phyloP scores from a whole-genome alignment of 2,113 vertebrate genomes.

The Puffinus mauretanicus region DNA sequence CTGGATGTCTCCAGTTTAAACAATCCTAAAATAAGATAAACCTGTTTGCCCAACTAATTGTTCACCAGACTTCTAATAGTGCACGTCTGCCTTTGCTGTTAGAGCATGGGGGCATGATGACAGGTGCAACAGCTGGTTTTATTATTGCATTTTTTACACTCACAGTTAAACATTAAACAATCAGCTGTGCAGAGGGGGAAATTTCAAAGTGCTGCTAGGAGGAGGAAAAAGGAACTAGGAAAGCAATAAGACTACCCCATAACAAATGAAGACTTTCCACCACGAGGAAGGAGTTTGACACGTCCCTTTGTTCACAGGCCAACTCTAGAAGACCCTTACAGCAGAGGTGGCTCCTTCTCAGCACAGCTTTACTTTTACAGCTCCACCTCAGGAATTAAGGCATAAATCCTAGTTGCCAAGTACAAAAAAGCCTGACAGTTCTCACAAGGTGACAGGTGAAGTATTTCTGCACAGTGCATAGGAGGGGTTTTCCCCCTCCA shows the following conservation, averaged over 20 bases:
- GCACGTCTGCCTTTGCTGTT: neutral
- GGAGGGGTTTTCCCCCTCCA: neutral
- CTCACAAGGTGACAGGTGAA: neutral
- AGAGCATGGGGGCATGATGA: neutral
- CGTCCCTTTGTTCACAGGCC: neutral
- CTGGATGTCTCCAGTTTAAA: neutral
- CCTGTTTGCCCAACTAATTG: neutral
- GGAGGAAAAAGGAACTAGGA: neutral
- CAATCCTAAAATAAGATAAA: neutral
- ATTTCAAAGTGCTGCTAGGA: neutral
- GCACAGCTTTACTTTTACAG: neutral
- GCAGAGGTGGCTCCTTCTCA: neutral
- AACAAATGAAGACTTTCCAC: neutral
- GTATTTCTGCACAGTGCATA: neutral
- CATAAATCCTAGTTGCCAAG: neutral
- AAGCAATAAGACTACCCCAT: neutral
- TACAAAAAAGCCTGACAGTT: neutral
- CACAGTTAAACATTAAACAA: neutral
- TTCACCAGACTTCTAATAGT: neutral
- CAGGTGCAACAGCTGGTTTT: neutral
- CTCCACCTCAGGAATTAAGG: neutral
- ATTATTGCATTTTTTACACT: neutral
- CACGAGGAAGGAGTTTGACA: neutral
- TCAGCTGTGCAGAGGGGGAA: neutral
- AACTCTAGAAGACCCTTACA: neutral